Evolutionary conservation across 2,888 invertebrate species (phyloP), one percentile per base, ranked within the genome.

Genomic region (Troilus luridus): DNA sequence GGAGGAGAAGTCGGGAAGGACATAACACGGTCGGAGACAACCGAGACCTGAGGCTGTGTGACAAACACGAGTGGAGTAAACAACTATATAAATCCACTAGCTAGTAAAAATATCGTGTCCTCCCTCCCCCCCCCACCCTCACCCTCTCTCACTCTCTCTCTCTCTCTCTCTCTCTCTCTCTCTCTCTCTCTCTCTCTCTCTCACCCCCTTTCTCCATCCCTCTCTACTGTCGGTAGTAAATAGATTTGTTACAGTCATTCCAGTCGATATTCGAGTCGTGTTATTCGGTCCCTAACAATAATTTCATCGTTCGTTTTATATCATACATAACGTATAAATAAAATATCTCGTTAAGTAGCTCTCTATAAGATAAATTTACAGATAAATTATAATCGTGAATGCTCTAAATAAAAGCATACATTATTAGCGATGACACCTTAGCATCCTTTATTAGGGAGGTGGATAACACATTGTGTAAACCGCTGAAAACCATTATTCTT

Each of bases 21-120:
- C 41, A 77, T 41, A 19, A 41, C 7, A 64, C 21, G 64, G 21
- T 10, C 64, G 21, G 21, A 19, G 72, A 77, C 7, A 41, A 67
- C 67, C 24, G 67, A 24, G 41, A 17, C 1, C 27, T 17, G 27
- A 41, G 41, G 72, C 19, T 17, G 72, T 41, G 72, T 77, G 72
- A 77, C 72, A 77, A 77, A 77, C 72, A 77, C 17, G 72, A 19
- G 14, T 19, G 27, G 41, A 77, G 72, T 77, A 77, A 77, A 77
- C 72, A 77, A 77, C 72, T 19, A 77, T 77, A 77, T 77, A 77
- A 77, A 77, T 77, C 72, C 72, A 77, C 72, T 17, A 6, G 72
- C 72, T 77, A 41, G 72, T 77, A 77, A 77, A 77, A 77, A 77
- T 77, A 77, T 77, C 27, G 72, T 41, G 72, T 77, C 72, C 17